Evolutionary conservation across 1,140 invertebrate genomes (phyloP), one percentile per base, ranked within the genome.

Genomic region (Apocrypta bakeri): DNA sequence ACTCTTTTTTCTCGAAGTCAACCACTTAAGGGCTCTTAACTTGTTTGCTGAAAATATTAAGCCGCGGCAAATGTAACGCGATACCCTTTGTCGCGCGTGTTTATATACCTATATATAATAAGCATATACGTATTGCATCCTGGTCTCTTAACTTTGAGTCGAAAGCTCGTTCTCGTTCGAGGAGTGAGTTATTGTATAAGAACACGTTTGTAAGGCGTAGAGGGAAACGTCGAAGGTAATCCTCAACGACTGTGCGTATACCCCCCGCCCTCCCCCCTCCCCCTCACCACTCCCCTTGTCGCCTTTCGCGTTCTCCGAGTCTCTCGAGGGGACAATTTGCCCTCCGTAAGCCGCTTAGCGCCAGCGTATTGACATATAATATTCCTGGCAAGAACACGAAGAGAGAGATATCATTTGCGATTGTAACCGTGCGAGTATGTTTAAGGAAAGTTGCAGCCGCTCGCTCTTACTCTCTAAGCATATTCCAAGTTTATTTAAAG

Each of bases 1-100:
- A 31, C 24, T 2, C 61, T 27, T 69, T 48, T 74, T 48, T 74
- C 11, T 78, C 40, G 68, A 17, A 63, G 14, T 75, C 63, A 82
- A 74, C 81, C 64, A 87, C 87, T 88, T 86, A 85, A 80, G 85
- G 84, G 73, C 86, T 87, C 86, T 88, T 87, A 87, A 86, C 86
- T 84, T 88, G 86, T 88, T 88, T 88, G 86, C 86, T 84, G 68
- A 88, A 88, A 88, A 88, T 87, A 86, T 88, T 88, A 86, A 87
- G 84, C 83, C 82, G 81, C 82, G 84, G 86, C 83, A 88, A 88
- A 88, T 87, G 88, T 88, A 85, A 74, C 82, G 83, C 85, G 79
- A 75, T 81, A 84, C 83, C 82, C 85, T 87, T 84, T 85, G 85
- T 83, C 77, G 75, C 78, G 64, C 78, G 72, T 84, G 48, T 12